These are phyloP conservation scores for Acanthurus lineatus DNA, from an alignment of 2,797 vertebrate species.

Conservation along the genomic window DNA sequence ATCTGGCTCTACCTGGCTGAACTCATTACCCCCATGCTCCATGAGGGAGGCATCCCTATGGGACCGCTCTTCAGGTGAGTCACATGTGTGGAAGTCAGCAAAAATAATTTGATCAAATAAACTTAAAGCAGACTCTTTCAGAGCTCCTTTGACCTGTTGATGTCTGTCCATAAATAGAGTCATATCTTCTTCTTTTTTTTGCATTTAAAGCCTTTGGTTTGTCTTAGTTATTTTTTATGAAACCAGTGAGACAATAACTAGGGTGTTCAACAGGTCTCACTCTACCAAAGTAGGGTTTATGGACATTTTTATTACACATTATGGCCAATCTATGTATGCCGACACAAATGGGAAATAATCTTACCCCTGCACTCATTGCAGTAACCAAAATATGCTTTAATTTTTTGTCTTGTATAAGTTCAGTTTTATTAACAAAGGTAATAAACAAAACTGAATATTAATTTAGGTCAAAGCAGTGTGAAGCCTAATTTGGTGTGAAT, in stretches of 20 bases:
- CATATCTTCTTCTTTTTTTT: background rate
- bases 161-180: background rate
- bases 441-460: background rate
- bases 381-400: background rate
- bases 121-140: background rate
- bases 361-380: background rate
- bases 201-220: no score
- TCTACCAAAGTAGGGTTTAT: background rate
- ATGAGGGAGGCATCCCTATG: conserved; percentile 94
- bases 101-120: background rate
- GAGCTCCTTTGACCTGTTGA: background rate
- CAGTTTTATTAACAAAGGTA: background rate
- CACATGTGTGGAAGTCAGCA: background rate
- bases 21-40: conserved; percentile 93
- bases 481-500: conserved; percentile 21
- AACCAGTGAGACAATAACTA: background rate
- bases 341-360: background rate
- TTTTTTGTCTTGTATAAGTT: background rate
- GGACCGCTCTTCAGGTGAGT: conserved; percentile 93
- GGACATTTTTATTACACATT: background rate
- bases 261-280: background rate
- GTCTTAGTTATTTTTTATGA: background rate
- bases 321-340: background rate
- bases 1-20: conserved; percentile 98
- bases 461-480: background rate